phyloP scores from a whole-genome alignment of 1,140 invertebrate genomes.

The Lamellibrachia luymesi region DNA sequence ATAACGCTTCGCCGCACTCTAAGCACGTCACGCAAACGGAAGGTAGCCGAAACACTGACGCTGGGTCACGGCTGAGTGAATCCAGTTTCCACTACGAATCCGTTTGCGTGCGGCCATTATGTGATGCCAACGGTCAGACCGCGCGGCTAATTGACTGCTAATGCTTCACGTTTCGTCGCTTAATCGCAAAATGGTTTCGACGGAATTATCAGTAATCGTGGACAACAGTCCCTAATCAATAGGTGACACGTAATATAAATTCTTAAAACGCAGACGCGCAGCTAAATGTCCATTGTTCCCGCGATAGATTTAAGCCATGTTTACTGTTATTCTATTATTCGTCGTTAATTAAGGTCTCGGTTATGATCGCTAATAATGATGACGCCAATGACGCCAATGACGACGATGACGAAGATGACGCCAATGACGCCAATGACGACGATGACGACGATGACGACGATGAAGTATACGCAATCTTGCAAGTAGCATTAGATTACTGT shows the following conservation, averaged over 20 bases:
- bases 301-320: neutral
- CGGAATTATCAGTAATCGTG: neutral
- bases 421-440: too few relatives aligned
- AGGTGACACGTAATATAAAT: neutral
- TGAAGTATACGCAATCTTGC: too few relatives aligned
- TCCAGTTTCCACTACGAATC: neutral
- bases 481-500: too few relatives aligned
- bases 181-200: neutral
- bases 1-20: neutral
- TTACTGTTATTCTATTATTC: neutral
- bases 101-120: neutral
- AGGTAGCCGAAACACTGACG: neutral
- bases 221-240: neutral
- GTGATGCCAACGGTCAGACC: neutral
- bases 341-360: neutral
- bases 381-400: too few relatives aligned
- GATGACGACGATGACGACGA: too few relatives aligned
- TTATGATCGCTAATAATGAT: neutral
- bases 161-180: neutral
- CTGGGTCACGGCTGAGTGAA: neutral
- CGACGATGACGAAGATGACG: too few relatives aligned
- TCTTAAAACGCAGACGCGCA: neutral
- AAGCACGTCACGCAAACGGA: neutral
- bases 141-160: neutral
- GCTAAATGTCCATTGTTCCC: neutral